These are phyloP conservation scores for Aplodontia rufa DNA, from an alignment of 2,113 vertebrate genomes.

Conservation along the genomic window DNA sequence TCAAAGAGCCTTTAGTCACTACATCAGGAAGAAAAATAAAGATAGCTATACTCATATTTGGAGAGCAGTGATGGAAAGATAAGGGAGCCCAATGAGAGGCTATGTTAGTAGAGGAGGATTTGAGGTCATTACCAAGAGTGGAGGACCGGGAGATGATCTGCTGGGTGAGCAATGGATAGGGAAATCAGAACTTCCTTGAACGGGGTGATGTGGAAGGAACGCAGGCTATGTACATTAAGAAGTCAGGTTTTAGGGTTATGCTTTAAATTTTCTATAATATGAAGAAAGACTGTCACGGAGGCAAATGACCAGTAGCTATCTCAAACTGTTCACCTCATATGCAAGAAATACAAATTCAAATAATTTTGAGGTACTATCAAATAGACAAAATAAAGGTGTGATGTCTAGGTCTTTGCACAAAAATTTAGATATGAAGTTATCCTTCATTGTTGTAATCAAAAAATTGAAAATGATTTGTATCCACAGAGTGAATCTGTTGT, in stretches of 20 bases:
- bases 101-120: neutral
- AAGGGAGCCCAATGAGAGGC: neutral
- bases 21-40: neutral
- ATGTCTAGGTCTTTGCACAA: neutral
- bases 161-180: neutral
- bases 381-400: neutral
- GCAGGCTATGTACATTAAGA: neutral
- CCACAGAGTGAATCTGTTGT: neutral
- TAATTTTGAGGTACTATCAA: neutral
- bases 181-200: neutral
- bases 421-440: neutral
- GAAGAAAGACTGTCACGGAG: neutral
- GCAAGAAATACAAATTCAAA: constrained; percentile 30
- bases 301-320: neutral
- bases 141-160: neutral
- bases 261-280: neutral
- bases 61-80: neutral
- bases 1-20: neutral
- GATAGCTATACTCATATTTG: neutral
- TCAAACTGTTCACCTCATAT: neutral
- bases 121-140: neutral
- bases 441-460: neutral
- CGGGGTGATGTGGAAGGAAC: neutral
- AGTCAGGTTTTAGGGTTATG: neutral
- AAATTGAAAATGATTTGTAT: neutral